Percentiles rank a stretch among this genome's conserved stretches.
These are phyloP conservation scores for Enteromius fasciolatus DNA, from an alignment of 2,797 vertebrate species.

Conservation along the genomic window DNA sequence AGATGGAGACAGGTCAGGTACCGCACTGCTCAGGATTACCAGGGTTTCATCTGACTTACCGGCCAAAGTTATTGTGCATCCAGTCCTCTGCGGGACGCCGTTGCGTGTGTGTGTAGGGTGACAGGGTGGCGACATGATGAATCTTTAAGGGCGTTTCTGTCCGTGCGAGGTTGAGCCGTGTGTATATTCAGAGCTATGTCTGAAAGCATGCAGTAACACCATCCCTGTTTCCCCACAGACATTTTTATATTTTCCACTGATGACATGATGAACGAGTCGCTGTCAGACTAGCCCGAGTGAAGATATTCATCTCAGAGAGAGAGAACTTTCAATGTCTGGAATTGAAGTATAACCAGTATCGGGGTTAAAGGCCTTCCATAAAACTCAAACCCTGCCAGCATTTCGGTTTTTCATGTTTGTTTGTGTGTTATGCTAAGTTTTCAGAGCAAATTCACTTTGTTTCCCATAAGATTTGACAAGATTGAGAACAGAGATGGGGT, in stretches of 20 bases:
- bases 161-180: conserved; percentile 57
- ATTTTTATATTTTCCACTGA: conserved; percentile 68
- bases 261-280: conserved; percentile 76
- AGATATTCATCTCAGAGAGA: conserved; percentile 66
- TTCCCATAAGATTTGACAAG: not conserved
- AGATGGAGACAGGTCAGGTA: conserved; percentile 6
- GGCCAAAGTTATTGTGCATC: not conserved
- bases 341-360: conserved; percentile 45
- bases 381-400: conserved; percentile 1
- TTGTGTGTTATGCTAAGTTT: not conserved
- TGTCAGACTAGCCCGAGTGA: conserved; percentile 64
- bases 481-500: not conserved
- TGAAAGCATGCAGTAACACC: conserved; percentile 63
- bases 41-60: not conserved
- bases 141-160: conserved; percentile 66
- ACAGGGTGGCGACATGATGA: conserved; percentile 65
- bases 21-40: not conserved
- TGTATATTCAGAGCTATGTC: conserved; percentile 40
- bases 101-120: conserved; percentile 36
- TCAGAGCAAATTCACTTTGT: not conserved
- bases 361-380: conserved; percentile 23
- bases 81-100: conserved; percentile 9
- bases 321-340: conserved; percentile 36
- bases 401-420: not conserved
- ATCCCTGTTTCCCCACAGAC: conserved; percentile 60